These are phyloP conservation scores for Saccostrea glomerata DNA, from an alignment of 1,140 invertebrate genomes.

Conservation along the genomic window DNA sequence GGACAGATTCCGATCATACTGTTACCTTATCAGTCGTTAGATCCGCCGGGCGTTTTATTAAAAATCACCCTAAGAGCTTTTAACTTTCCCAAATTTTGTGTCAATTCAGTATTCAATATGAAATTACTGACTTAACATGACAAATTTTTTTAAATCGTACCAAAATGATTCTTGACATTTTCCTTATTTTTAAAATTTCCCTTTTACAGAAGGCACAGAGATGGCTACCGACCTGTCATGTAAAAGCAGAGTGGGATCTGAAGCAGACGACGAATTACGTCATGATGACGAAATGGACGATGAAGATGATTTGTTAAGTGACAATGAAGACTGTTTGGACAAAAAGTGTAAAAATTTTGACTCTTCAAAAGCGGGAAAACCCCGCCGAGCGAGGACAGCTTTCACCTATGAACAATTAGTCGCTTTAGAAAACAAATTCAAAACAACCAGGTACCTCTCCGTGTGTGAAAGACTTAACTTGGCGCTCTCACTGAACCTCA, in stretches of 20 bases:
- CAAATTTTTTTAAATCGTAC: no score
- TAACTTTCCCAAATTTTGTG: conserved; percentile 20
- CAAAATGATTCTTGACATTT: no score
- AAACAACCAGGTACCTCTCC: conserved; percentile 97
- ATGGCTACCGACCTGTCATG: conserved; percentile 15
- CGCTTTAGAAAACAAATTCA: conserved; percentile 99
- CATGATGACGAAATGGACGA: conserved; percentile 58
- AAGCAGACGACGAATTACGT: conserved; percentile 44
- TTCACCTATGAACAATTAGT: conserved; percentile 99
- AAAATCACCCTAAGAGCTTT: conserved; percentile 19
- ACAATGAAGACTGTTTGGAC: conserved; percentile 56
- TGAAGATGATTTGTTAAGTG: conserved; percentile 54
- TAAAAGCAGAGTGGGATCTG: conserved; percentile 48
- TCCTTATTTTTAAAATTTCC: background rate
- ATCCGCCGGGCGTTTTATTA: background rate
- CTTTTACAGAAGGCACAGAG: background rate
- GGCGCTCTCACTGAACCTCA: conserved; percentile 94
- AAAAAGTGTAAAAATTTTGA: conserved; percentile 62
- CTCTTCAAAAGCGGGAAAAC: conserved; percentile 85
- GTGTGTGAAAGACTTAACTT: conserved; percentile 98
- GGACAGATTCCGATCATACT: background rate
- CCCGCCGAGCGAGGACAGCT: conserved; percentile 94
- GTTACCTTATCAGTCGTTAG: background rate
- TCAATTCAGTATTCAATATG: background rate
- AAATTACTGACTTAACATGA: no score